Base-by-base conservation (phyloP, 2,113 vertebrate genomes). In the Silurus asotus region DNA sequence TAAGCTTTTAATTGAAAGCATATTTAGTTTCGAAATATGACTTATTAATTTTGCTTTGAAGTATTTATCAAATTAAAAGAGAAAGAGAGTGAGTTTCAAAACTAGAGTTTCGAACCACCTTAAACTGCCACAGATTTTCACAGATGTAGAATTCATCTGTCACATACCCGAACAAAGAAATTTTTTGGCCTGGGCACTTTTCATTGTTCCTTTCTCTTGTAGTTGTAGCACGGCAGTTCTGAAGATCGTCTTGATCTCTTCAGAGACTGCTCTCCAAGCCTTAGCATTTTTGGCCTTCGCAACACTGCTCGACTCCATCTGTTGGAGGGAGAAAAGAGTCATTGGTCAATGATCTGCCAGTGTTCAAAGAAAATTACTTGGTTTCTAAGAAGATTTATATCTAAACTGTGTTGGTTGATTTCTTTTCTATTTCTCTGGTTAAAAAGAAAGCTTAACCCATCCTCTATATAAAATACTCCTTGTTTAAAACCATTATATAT, bases 241-340 rank as follows among this genome's bases (percentile, higher is more conserved):
- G 93, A 99, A 97, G 93, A 98, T 96, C 90, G 92, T 95, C 94
- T 99, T 99, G 92, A 99, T 98, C 91, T 99, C 98, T 91, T 98
- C 96, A 56, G 97, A 96, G 94, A 97, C 93, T 49, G 96, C 96
- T 93, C 95, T 96, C 98, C 98, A 99, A 86, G 96, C 96, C 92
- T 94, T 97, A 93, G 96, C 96, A 72, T 94, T 96, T 91, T 95
- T 88, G 83, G 95, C 91, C 89, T 94, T 97, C 87, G 95, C 93
- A 86, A 90, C 93, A 88, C 90, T 94, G 92, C 96, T 93, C 59
- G 97, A 94, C 92, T 97, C 97, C 94, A 96, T 96, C 97, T 99
- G 90, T 88, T 74, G 59, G 84, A 89, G 85, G 90, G 51, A 89
- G 88, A 84, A 87, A 51, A 69, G 23, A 70, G 15, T 70, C 28